Evolutionary conservation across 2,113 vertebrate genomes (phyloP).

Genomic region (Mandrillus leucophaeus): DNA sequence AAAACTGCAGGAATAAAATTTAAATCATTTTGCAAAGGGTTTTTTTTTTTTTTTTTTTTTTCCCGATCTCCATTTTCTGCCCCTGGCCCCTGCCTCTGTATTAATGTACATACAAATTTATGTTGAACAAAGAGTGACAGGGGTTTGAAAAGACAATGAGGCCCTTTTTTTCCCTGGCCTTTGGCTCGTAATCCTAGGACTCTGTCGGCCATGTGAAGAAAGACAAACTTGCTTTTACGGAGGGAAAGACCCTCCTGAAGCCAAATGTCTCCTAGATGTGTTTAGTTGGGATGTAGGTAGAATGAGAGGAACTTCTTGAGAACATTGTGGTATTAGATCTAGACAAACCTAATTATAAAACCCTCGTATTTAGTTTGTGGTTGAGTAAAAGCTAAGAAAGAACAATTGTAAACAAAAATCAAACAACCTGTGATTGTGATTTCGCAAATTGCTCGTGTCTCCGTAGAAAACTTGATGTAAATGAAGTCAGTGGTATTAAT

Average conservation of each 20-base stretch:
- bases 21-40: background rate
- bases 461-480: rapidly evolving
- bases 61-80: background rate
- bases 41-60: background rate
- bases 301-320: background rate
- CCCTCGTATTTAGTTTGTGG: background rate
- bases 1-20: background rate
- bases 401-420: background rate
- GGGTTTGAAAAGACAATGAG: background rate
- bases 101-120: background rate
- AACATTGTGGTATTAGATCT: background rate
- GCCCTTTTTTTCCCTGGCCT: background rate
- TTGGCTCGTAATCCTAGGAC: too few relatives aligned
- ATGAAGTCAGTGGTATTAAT: background rate
- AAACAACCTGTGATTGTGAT: too few relatives aligned
- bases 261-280: background rate
- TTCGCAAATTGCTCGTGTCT: background rate
- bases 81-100: rapidly evolving
- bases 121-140: too few relatives aligned
- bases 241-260: background rate
- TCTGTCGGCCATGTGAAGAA: background rate
- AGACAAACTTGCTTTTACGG: too few relatives aligned
- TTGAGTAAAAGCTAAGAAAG: background rate
- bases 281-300: background rate
- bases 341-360: background rate